These are phyloP conservation scores for Leptopilina myrica DNA, from an alignment of 2,888 invertebrate genomes.

Conservation along the genomic window DNA sequence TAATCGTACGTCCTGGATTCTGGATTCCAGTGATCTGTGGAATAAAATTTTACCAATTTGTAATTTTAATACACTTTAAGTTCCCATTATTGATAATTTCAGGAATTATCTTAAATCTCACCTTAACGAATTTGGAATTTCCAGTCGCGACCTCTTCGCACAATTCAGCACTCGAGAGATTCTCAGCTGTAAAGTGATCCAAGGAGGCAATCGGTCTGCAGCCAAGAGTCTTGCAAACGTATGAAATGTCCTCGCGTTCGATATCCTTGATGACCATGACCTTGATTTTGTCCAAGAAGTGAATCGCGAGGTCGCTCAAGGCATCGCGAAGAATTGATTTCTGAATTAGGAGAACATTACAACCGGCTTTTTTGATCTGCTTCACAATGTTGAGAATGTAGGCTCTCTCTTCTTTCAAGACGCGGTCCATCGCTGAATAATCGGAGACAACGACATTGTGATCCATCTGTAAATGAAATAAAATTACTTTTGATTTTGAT, in stretches of 20 bases:
- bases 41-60: background rate
- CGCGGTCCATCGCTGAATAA: conserved; percentile 99
- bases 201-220: conserved; percentile 98
- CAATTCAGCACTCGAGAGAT: conserved; percentile 93
- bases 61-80: too few species aligned
- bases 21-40: conserved; percentile 89
- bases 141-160: conserved; percentile 96
- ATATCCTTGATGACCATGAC: conserved; percentile 99
- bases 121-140: conserved; percentile 93
- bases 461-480: conserved; percentile 85
- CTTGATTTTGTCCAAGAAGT: conserved; percentile 99
- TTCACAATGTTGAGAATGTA: conserved; percentile 99
- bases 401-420: conserved; percentile 96
- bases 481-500: background rate
- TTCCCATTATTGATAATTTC: too few species aligned
- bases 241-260: conserved; percentile 98
- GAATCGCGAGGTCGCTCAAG: conserved; percentile 96
- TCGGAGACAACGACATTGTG: conserved; percentile 97
- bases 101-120: conserved; percentile 68
- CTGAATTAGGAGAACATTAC: conserved; percentile 96
- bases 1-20: conserved; percentile 93
- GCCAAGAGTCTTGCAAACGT: conserved; percentile 95
- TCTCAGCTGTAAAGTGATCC: conserved; percentile 97
- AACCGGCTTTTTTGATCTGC: conserved; percentile 98
- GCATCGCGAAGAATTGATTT: conserved; percentile 93